phyloP scores from a whole-genome alignment of 2,113 vertebrate species.

The Aphelocoma coerulescens region DNA sequence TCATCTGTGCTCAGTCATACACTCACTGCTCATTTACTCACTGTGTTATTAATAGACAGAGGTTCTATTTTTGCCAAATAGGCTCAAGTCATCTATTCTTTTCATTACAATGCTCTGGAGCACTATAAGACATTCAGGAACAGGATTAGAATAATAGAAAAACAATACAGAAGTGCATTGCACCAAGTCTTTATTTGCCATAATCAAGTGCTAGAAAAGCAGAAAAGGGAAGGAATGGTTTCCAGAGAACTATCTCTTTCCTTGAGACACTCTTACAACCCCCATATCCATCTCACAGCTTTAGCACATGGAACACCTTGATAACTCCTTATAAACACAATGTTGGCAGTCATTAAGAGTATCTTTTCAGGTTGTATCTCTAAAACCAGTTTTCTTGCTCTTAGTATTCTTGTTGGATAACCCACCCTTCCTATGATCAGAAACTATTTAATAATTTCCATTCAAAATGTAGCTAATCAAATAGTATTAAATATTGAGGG shows the following conservation, averaged over 20 bases:
- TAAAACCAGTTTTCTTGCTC: neutral
- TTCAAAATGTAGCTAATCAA: neutral
- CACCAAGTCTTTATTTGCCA: neutral
- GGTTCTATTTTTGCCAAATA: constrained; percentile 24
- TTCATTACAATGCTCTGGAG: constrained; percentile 2
- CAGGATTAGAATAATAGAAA: neutral
- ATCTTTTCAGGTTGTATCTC: neutral
- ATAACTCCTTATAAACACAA: neutral
- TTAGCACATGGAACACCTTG: neutral
- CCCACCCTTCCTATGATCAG: neutral
- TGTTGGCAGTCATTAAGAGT: neutral
- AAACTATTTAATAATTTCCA: neutral
- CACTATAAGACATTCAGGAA: neutral
- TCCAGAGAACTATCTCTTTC: neutral
- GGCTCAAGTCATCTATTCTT: neutral
- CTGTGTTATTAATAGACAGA: constrained; percentile 5
- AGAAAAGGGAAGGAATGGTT: neutral
- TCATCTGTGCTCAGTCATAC: neutral
- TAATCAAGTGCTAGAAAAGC: neutral
- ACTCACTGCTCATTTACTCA: constrained; percentile 28
- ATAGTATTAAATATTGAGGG: neutral
- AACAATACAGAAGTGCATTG: neutral
- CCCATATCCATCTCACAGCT: neutral
- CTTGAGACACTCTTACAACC: neutral
- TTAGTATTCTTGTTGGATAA: neutral